phyloP scores from a whole-genome alignment of 2,113 vertebrate species.

The Ovis aries region ARS-UI_Ramb_v3.0 NC_056060.1:90805001-90805500 shows the following conservation, averaged over 20 bases:
- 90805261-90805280: background rate
- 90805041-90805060: background rate
- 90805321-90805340: slow-evolving; percentile 69
- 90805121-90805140: background rate
- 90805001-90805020: background rate
- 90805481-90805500: slow-evolving; percentile 16
- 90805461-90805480: slow-evolving; percentile 10
- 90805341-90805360: slow-evolving; percentile 46
- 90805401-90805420: slow-evolving; percentile 28
- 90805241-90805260: background rate
- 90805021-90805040: background rate
- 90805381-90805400: background rate
- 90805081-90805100: background rate
- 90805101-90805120: background rate
- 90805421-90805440: slow-evolving; percentile 74
- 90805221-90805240: background rate
- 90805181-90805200: background rate
- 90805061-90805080: background rate
- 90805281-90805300: slow-evolving; percentile 55
- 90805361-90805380: slow-evolving; percentile 57
- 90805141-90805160: rapidly evolving
- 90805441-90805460: slow-evolving; percentile 69
- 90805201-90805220: background rate
- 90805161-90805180: background rate
- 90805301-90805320: slow-evolving; percentile 43